Evolutionary conservation across 2,797 vertebrate species (phyloP).

Genomic region (Falco peregrinus): DNA sequence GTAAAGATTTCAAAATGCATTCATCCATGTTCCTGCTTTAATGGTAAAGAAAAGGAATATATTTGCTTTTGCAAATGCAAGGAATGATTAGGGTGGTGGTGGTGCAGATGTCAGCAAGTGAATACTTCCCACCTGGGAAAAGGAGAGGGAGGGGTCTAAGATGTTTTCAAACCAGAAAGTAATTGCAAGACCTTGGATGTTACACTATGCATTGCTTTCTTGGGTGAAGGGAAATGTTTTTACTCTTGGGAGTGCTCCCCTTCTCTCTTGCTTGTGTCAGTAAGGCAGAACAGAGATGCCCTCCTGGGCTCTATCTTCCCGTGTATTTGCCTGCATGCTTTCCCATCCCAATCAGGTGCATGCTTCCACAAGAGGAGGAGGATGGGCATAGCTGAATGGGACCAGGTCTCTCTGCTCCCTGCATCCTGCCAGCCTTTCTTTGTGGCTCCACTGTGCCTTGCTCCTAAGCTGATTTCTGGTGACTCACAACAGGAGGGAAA

Average conservation of each 20-base stretch:
- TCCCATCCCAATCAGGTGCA: background rate
- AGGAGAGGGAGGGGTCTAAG: background rate
- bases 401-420: background rate
- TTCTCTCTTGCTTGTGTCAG: background rate
- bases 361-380: background rate
- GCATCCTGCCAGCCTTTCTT: background rate
- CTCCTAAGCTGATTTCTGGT: background rate
- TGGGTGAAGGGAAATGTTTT: background rate
- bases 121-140: background rate
- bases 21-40: background rate
- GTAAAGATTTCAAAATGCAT: slow-evolving; percentile 26
- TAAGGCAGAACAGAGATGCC: background rate
- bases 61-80: background rate
- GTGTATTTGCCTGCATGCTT: background rate
- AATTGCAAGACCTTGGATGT: background rate
- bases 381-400: background rate
- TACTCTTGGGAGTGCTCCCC: background rate
- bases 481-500: background rate
- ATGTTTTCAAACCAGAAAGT: background rate
- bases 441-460: background rate
- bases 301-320: background rate
- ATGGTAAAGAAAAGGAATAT: background rate
- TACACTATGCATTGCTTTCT: background rate
- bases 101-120: background rate
- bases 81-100: background rate